A percentile compares a stretch with the other conserved stretches of the same genome.
Conservation (phyloP, 2,888 invertebrate species). For the Heteromurus nitidus region DNA sequence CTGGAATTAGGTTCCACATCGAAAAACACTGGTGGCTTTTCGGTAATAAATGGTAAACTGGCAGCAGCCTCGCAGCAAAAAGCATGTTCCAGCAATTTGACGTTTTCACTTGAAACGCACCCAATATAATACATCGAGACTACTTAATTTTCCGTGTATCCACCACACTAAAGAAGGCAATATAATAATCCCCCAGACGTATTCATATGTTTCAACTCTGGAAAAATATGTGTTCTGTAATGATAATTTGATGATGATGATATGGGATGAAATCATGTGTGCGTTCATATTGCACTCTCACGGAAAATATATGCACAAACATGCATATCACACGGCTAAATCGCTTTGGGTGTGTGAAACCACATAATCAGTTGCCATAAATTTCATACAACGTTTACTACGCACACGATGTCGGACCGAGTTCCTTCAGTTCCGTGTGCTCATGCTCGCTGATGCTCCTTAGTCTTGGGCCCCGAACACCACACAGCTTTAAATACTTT, state of each 20-base stretch:
- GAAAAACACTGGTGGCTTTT: neutral
- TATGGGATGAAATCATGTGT: slow-evolving; percentile 26
- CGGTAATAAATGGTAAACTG: neutral
- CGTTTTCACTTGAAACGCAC: too few relatives aligned
- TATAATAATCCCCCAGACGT: neutral
- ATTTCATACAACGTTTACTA: slow-evolving; percentile 47
- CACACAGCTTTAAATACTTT: neutral
- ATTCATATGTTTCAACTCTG: neutral
- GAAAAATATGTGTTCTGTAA: neutral
- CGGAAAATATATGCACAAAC: slow-evolving; percentile 42
- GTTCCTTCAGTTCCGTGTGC: slow-evolving; percentile 6
- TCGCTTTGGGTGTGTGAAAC: slow-evolving; percentile 55
- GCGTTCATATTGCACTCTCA: slow-evolving; percentile 21
- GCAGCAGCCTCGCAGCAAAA: neutral
- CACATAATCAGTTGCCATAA: slow-evolving; percentile 63
- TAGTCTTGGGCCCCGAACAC: too few relatives aligned
- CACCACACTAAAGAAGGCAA: neutral
- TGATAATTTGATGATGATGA: slow-evolving; percentile 11
- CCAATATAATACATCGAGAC: too few relatives aligned
- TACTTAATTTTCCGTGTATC: too few relatives aligned
- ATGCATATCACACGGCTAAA: slow-evolving; percentile 55
- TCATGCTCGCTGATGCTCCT: neutral
- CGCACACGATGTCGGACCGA: neutral
- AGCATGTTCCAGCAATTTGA: neutral
- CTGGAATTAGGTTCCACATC: slow-evolving; percentile 18